Conservation (phyloP, 2,888 invertebrate species). For the Emmelina monodactyla region DNA sequence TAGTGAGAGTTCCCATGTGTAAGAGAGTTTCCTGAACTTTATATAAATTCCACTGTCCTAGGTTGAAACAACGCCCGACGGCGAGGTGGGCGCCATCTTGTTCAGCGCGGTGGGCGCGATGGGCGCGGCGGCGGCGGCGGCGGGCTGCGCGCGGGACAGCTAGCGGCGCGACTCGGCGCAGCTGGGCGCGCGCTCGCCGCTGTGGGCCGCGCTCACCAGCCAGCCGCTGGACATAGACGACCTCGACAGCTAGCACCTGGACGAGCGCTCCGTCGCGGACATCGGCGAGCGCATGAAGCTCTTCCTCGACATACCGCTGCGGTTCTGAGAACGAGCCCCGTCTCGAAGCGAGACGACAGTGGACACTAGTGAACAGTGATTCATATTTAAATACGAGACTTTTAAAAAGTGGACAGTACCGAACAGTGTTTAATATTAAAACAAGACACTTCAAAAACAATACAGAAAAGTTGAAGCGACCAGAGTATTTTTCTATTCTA, state of each 20-base stretch:
- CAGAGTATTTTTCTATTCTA: too few species aligned
- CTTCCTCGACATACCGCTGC: constrained; percentile 66
- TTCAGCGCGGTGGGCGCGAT: constrained; percentile 43
- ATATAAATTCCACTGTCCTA: too few species aligned
- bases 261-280: constrained; percentile 61
- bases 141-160: constrained; percentile 62
- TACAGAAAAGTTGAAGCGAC: too few species aligned
- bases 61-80: constrained; percentile 60
- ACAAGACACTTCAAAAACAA: too few species aligned
- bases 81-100: constrained; percentile 51
- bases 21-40: too few species aligned
- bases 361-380: too few species aligned
- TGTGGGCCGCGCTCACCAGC: constrained; percentile 84
- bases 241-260: constrained; percentile 63
- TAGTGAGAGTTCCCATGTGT: too few species aligned
- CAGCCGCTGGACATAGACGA: constrained; percentile 56
- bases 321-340: too few species aligned
- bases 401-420: too few species aligned
- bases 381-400: too few species aligned
- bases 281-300: constrained; percentile 64
- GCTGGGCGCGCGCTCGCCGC: constrained; percentile 69
- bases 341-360: too few species aligned
- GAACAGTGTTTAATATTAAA: too few species aligned
- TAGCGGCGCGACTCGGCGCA: constrained; percentile 59
- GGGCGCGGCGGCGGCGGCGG: constrained; percentile 34